A percentile compares a stretch with the other conserved stretches of the same genome.
Conservation (phyloP, 2,888 invertebrate species). For the Dusona sp. region DNA sequence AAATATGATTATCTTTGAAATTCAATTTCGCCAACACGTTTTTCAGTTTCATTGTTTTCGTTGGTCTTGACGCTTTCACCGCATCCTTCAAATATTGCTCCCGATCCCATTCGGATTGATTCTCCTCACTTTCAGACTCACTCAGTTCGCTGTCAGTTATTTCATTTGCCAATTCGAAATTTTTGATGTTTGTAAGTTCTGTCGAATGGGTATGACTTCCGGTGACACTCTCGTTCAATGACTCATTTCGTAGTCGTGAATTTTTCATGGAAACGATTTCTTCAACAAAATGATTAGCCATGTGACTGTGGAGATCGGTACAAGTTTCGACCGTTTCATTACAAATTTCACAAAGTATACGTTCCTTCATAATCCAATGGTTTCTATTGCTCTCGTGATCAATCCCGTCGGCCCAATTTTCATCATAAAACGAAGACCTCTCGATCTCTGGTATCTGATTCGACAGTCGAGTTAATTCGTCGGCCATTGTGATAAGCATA, state of each 20-base stretch:
- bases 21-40: background rate
- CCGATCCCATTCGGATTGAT: background rate
- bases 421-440: too few relatives aligned
- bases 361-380: background rate
- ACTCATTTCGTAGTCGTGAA: background rate
- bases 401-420: background rate
- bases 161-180: background rate
- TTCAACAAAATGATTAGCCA: conserved; percentile 18
- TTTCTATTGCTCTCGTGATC: background rate
- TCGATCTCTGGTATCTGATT: background rate
- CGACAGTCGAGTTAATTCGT: background rate
- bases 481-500: background rate
- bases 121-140: background rate
- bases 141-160: background rate
- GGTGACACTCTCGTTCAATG: background rate
- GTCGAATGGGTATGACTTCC: background rate
- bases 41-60: background rate
- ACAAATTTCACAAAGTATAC: background rate
- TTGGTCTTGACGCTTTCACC: background rate
- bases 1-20: conserved; percentile 43
- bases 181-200: background rate
- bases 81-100: background rate
- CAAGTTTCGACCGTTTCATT: background rate
- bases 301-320: conserved; percentile 16
- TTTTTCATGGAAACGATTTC: background rate